phyloP scores from a whole-genome alignment of 2,113 vertebrate genomes.

The Ornithorhynchus anatinus region DNA sequence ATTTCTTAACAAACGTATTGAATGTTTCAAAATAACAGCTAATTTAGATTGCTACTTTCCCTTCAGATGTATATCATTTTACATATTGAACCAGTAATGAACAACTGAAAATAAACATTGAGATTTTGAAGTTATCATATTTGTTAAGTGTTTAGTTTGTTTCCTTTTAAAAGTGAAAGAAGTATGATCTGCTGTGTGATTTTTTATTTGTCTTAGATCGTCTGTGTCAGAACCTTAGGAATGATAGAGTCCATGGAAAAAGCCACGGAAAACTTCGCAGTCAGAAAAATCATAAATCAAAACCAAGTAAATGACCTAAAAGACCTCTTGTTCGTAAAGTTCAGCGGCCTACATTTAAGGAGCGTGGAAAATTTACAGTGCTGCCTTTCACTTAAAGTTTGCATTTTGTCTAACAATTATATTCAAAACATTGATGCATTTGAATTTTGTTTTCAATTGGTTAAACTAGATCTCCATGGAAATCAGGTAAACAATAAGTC shows the following conservation, averaged over 20 bases:
- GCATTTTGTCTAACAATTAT: conserved; percentile 67
- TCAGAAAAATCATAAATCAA: conserved; percentile 2
- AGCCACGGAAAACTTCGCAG: conserved; percentile 33
- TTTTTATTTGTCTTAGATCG: conserved; percentile 38
- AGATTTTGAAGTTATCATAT: neutral
- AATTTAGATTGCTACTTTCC: neutral
- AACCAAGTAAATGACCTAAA: conserved; percentile 28
- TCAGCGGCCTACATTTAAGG: conserved; percentile 52
- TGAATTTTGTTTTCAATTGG: conserved; percentile 53
- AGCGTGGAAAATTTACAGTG: conserved; percentile 35
- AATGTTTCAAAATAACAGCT: neutral
- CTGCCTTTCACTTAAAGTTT: conserved; percentile 63
- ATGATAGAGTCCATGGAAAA: conserved; percentile 18
- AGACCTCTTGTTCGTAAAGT: conserved; percentile 54
- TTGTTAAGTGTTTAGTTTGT: no score
- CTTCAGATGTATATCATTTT: neutral
- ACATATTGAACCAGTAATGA: neutral
- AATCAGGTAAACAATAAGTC: conserved; percentile 57
- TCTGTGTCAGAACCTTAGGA: conserved; percentile 45
- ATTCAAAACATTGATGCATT: conserved; percentile 59
- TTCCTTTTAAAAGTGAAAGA: conserved; percentile 28
- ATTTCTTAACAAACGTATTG: neutral
- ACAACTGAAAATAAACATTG: neutral
- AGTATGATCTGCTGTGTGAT: neutral
- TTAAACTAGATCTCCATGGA: conserved; percentile 73